Evolutionary conservation across 2,113 vertebrate species (phyloP).

Genomic region (Columba livia): DNA sequence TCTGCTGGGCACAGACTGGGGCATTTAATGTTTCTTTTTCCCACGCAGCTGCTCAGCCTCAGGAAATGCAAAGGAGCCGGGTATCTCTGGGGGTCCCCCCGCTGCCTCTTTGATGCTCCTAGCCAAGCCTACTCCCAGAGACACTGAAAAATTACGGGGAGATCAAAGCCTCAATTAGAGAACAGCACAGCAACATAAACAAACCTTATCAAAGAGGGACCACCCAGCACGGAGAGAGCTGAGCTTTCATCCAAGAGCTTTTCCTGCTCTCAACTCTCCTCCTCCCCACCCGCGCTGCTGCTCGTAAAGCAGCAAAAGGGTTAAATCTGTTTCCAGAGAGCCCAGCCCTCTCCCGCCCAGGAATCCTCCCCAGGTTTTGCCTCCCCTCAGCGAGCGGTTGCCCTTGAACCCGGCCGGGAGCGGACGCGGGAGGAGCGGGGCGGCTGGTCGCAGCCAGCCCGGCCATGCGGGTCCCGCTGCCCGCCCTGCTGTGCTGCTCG

Average conservation of each 20-base stretch:
- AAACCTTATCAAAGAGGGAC: neutral
- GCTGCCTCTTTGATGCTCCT: neutral
- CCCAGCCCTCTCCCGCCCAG: neutral
- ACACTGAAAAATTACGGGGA: neutral
- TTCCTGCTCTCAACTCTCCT: neutral
- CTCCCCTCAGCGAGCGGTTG: neutral
- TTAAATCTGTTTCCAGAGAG: neutral
- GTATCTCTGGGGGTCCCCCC: neutral
- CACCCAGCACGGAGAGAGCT: neutral
- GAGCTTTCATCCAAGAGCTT: neutral
- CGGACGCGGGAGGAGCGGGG: neutral
- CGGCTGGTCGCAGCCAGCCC: too few species aligned
- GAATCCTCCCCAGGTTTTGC: constrained; percentile 36
- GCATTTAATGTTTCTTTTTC: neutral
- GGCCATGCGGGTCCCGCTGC: neutral
- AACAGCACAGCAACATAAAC: neutral
- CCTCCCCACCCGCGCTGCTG: neutral
- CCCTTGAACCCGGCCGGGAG: neutral
- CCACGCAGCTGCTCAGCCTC: neutral
- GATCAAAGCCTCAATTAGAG: neutral
- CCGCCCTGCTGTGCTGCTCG: neutral
- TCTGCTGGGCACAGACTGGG: neutral
- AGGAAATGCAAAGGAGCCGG: accelerated
- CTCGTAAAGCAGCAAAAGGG: neutral
- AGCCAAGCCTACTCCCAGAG: neutral